Conservation (phyloP, 2,888 invertebrate genomes). For the Norana najaformis region DNA sequence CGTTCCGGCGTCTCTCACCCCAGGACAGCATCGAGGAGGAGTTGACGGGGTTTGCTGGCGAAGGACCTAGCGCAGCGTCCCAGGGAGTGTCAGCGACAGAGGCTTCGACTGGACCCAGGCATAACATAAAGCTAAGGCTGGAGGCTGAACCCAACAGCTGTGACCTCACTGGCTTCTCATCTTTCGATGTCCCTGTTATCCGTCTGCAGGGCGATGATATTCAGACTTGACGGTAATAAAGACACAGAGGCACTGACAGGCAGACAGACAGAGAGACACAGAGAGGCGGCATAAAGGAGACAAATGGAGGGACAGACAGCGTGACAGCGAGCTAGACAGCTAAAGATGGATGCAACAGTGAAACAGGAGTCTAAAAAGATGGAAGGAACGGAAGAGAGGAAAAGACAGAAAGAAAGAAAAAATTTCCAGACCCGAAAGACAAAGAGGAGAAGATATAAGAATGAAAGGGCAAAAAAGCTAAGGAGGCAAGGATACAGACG, state of each 20-base stretch:
- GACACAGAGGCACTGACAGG: not conserved
- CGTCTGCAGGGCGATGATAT: not conserved
- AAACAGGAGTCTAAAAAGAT: too few species aligned
- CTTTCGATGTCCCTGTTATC: not conserved
- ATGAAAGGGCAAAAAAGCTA: not conserved
- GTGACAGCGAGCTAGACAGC: too few species aligned
- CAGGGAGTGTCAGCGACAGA: not conserved
- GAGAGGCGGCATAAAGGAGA: not conserved
- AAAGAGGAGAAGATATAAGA: not conserved
- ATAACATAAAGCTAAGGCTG: not conserved
- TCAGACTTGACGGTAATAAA: not conserved
- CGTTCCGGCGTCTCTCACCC: constrained; percentile 58
- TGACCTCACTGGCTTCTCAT: not conserved
- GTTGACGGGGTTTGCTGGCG: not conserved
- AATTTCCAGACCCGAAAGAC: not conserved
- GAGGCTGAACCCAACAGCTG: not conserved
- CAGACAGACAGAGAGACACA: not conserved
- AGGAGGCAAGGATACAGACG: not conserved
- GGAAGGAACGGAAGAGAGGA: not conserved
- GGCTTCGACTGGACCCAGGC: not conserved
- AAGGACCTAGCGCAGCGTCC: not conserved
- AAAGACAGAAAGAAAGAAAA: not conserved
- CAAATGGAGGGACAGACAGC: not conserved
- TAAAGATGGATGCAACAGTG: not conserved
- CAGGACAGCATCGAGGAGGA: constrained; percentile 63